A percentile compares a stretch with the other conserved stretches of the same genome.
phyloP scores from a whole-genome alignment of 1,140 invertebrate species.

The Daktulosphaira vitifoliae region DNA sequence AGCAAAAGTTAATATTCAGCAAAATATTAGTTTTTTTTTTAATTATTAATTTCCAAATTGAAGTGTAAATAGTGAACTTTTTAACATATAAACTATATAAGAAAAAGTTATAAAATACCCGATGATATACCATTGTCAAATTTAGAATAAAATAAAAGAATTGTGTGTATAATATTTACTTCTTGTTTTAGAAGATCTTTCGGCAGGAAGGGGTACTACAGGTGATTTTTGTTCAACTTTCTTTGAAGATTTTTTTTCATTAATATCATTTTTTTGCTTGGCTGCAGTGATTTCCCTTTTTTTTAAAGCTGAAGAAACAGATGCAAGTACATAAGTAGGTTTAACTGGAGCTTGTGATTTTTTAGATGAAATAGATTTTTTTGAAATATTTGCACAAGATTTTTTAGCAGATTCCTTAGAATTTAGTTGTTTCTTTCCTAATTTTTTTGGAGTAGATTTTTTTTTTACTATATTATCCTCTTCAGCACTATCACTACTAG shows the following conservation, averaged over 20 bases:
- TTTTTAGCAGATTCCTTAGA: constrained; percentile 30
- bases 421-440: constrained; percentile 8
- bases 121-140: too few relatives aligned
- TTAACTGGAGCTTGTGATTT: constrained; percentile 21
- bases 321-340: constrained; percentile 29
- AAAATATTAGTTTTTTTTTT: too few relatives aligned
- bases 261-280: constrained; percentile 15
- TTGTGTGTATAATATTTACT: constrained; percentile 36
- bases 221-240: constrained; percentile 33
- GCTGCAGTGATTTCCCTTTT: constrained; percentile 35
- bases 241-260: constrained; percentile 31
- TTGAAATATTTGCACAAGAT: neutral
- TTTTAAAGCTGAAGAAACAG: constrained; percentile 20
- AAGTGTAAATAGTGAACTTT: too few relatives aligned
- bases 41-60: too few relatives aligned
- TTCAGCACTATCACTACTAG: neutral
- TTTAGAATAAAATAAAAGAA: too few relatives aligned
- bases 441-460: constrained; percentile 7
- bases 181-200: constrained; percentile 37
- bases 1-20: too few relatives aligned
- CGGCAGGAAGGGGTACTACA: constrained; percentile 24
- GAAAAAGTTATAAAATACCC: too few relatives aligned
- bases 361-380: constrained; percentile 3
- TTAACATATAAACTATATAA: too few relatives aligned
- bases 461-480: neutral